Conservation (phyloP, 2,113 vertebrate species). For the Grammomys surdaster region DNA sequence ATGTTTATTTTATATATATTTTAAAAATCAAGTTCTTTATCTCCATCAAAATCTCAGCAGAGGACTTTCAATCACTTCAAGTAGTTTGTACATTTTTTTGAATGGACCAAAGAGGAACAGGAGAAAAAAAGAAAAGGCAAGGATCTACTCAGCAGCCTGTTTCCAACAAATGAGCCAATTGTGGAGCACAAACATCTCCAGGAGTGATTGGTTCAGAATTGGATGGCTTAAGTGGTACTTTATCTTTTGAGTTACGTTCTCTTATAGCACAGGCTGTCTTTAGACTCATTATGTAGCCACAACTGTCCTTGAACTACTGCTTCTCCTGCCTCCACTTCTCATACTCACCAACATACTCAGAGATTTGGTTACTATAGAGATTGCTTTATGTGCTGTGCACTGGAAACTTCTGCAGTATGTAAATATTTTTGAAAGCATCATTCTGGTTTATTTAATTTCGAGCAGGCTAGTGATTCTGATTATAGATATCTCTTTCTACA, state of each 20-base stretch:
- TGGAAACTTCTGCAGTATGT: neutral
- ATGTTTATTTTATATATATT: neutral
- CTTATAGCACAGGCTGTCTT: neutral
- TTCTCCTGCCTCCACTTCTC: neutral
- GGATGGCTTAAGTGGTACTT: neutral
- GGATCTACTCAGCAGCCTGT: neutral
- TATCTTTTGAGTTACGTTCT: neutral
- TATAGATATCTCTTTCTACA: neutral
- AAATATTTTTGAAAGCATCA: neutral
- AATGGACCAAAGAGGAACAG: neutral
- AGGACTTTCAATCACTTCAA: neutral
- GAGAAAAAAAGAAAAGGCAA: neutral
- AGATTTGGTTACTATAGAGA: neutral
- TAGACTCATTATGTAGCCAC: neutral
- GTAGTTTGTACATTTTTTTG: neutral
- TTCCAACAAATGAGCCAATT: neutral
- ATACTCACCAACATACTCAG: neutral
- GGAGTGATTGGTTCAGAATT: slow-evolving; percentile 37
- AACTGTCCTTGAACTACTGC: neutral
- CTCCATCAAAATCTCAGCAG: neutral
- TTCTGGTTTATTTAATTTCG: neutral
- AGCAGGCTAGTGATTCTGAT: slow-evolving; percentile 45
- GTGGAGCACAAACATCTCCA: neutral
- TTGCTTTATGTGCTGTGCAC: neutral
- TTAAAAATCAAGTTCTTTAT: neutral